Base-by-base conservation (phyloP, 2,888 invertebrate genomes). In the Drosophila neoperkinsi region DNA sequence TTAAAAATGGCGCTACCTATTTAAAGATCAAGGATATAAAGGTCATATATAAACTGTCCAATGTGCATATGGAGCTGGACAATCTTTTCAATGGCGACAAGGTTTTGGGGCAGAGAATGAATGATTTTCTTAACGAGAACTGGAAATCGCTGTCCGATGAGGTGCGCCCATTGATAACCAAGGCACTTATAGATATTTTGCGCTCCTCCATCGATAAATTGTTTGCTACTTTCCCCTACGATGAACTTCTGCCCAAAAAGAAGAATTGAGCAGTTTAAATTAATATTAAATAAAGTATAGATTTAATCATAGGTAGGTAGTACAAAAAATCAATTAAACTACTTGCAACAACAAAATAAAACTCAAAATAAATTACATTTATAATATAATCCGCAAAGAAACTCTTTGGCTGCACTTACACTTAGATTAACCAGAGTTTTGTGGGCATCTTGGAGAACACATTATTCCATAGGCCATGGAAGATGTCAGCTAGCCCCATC, bases 61-160 rank as follows among this genome's bases (percentile, higher is more conserved):
- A 94, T 59, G 96, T 96, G 0, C 93, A 94, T 18, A 94, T 97
- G 74, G 94, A 95, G 74, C 93, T 97, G 56, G 95, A 96, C 25
- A 95, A 97, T 93, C 94, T 97, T 1, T 97, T 97, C 87, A 95
- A 96, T 71, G 96, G 96, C 1, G 96, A 97, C 77, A 93, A 94
- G 63, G 95, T 95, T 71, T 91, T 96, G 63, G 96, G 96, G 34
- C 94, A 95, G 28, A 94, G 96, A 3, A 96, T 97, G 96, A 97
- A 97, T 91, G 92, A 94, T 36, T 96, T 97, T 90, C 92, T 97
- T 30, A 97, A 97, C 88, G 96, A 96, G 55, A 96, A 97, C 91
- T 97, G 97, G 97, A 94, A 95, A 82, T 94, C 94, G 36, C 94
- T 97, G 1, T 94, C 95, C 0, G 95, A 95, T 34, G 96, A 97